Evolutionary conservation across 2,797 vertebrate genomes (phyloP).

Genomic region (Helarctos malayanus): DNA sequence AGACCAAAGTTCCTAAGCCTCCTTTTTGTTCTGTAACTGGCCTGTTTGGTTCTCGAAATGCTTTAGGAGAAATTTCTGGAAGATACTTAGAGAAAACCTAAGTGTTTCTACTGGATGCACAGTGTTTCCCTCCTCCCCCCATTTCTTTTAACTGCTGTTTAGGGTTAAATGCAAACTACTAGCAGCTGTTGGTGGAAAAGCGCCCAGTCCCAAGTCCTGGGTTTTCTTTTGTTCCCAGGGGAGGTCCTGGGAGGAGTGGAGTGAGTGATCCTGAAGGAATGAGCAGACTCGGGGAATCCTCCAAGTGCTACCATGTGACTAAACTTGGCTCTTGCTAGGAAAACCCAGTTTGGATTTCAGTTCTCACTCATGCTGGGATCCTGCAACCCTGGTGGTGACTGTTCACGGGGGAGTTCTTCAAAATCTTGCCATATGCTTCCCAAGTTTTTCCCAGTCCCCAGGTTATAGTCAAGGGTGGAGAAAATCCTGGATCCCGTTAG

Average conservation of each 20-base stretch:
- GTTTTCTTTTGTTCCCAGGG: conserved; percentile 71
- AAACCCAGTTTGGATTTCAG: not conserved
- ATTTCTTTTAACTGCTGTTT: conserved; percentile 49
- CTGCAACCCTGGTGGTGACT: not conserved
- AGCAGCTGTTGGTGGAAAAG: conserved; percentile 37
- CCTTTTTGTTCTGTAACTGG: not conserved
- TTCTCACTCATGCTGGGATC: not conserved
- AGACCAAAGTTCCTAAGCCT: not conserved
- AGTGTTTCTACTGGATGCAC: not conserved
- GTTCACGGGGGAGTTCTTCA: not conserved
- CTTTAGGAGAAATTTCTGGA: conserved; percentile 48
- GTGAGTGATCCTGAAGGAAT: conserved; percentile 78
- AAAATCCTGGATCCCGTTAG: not conserved
- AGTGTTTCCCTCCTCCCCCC: no score
- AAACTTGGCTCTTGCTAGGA: conserved; percentile 31
- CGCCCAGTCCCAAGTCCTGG: not conserved
- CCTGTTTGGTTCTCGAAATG: not conserved
- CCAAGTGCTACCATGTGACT: conserved; percentile 32
- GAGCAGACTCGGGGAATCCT: conserved; percentile 71
- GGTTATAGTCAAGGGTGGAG: not conserved
- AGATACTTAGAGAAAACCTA: not conserved
- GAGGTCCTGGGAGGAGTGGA: conserved; percentile 48
- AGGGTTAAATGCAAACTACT: conserved; percentile 3
- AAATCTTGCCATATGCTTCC: not conserved
- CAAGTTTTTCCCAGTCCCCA: not conserved